Evolutionary conservation across 2,888 invertebrate genomes (phyloP).

Genomic region (Beris morrisii): DNA sequence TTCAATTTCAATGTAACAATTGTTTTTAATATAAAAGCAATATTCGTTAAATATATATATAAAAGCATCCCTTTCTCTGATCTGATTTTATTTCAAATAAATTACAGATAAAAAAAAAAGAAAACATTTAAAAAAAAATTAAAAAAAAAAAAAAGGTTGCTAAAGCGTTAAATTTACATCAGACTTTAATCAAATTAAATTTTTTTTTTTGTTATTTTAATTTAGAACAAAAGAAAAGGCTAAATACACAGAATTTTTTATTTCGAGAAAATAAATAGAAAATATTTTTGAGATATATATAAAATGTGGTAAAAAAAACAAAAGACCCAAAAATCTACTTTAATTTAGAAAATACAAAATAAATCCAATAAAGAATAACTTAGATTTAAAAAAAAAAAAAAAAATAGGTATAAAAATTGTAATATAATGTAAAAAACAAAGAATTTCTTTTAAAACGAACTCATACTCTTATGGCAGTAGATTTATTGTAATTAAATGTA

Average conservation of each 20-base stretch:
- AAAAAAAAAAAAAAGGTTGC: constrained; percentile 41
- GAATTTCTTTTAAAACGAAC: too few relatives aligned
- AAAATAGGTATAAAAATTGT: constrained; percentile 22
- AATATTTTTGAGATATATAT: constrained; percentile 20
- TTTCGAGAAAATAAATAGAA: constrained; percentile 32
- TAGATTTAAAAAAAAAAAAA: constrained; percentile 27
- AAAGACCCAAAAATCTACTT: too few relatives aligned
- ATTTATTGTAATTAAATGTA: too few relatives aligned
- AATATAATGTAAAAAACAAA: too few relatives aligned
- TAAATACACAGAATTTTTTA: constrained; percentile 19
- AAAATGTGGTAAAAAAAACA: neutral
- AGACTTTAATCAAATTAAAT: too few relatives aligned
- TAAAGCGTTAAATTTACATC: too few relatives aligned
- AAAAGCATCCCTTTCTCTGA: neutral
- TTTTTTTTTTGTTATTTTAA: constrained; percentile 26
- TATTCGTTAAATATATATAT: too few relatives aligned
- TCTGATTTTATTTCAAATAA: constrained; percentile 12
- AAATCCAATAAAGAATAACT: neutral
- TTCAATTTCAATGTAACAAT: too few relatives aligned
- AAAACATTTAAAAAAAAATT: constrained; percentile 20
- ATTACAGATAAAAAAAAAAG: constrained; percentile 3
- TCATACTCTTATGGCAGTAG: too few relatives aligned
- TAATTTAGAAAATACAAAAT: constrained; percentile 25
- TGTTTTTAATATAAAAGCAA: too few relatives aligned
- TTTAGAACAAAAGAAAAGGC: constrained; percentile 15